Base-by-base conservation (phyloP, 2,888 invertebrate genomes). In the Craniophora ligustri region DNA sequence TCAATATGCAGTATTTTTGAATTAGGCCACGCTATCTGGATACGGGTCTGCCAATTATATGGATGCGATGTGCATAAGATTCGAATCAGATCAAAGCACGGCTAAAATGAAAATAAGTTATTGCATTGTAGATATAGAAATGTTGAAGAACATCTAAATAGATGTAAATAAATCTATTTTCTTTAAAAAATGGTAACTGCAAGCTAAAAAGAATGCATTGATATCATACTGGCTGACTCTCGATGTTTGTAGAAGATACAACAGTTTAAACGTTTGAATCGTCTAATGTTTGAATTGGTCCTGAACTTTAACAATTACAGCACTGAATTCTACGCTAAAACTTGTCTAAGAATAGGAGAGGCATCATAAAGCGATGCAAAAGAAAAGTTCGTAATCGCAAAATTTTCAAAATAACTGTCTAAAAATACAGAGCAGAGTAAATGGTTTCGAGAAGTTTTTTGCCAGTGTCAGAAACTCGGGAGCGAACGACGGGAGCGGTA, bases 161-260 rank as follows among this genome's bases (percentile, higher is more conserved):
- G n/a, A n/a, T n/a, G n/a, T n/a, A n/a, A n/a, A n/a, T n/a, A n/a
- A n/a, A n/a, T n/a, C n/a, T n/a, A n/a, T n/a, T n/a, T 28, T 39
- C 39, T 18, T 48, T 31, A 18, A 50, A 50, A 34, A 36, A 34
- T 35, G 34, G 13, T 21, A 38, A 21, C 13, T 15, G 32, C 16
- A 55, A 48, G 39, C 42, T 47, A 10, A 13, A 45, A 48, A 56
- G 39, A 18, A 41, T 15, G 18, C 32, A 26, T 79, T 81, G 79
- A 82, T 82, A 82, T 87, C 81, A 84, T 74, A 72, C 58, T 60
- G 60, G 78, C 75, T 85, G 83, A 84, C 82, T 78, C 80, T 79
- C 74, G n/a, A n/a, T n/a, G n/a, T 74, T 77, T 51, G n/a, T n/a
- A n/a, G n/a, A n/a, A n/a, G n/a, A n/a, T 47, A 41, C 61, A 59